These are phyloP conservation scores for Diadema setosum DNA, from an alignment of 35 echinoderm and acorn worm genomes.

Conservation along the genomic window DNA sequence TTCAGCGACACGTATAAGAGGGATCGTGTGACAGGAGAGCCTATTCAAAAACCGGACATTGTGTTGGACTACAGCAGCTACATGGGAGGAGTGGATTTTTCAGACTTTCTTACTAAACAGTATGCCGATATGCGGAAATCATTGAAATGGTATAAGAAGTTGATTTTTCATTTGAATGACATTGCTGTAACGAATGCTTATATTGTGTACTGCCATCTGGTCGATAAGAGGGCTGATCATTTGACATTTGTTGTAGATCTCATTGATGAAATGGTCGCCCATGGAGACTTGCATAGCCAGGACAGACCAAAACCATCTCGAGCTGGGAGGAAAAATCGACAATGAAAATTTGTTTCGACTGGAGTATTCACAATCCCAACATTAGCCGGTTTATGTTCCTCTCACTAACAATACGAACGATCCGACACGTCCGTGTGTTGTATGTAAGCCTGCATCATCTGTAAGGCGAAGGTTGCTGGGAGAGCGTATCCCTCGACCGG, in stretches of 20 bases:
- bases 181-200: conserved; percentile 16
- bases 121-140: not conserved
- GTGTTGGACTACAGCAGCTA: not conserved
- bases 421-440: not conserved
- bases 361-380: not conserved
- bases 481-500: not conserved
- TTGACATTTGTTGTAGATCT: not conserved
- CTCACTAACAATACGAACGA: not conserved
- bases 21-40: not conserved
- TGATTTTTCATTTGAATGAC: conserved; percentile 27
- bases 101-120: not conserved
- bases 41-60: not conserved
- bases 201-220: not conserved
- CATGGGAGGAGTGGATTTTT: conserved; percentile 28
- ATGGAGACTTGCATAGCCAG: not conserved
- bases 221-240: not conserved
- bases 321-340: not conserved
- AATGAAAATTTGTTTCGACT: not conserved
- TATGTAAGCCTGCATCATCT: not conserved
- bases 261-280: not conserved
- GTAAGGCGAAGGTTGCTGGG: not conserved
- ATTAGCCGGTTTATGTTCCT: not conserved
- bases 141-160: conserved; percentile 48
- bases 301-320: not conserved
- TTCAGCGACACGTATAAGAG: not conserved